These are phyloP conservation scores for Drosophila melanogaster DNA, from an alignment of 1,140 invertebrate species.

Conservation along the genomic window Release_6_plus_ISO1_MT NT_037436.4:3297001-3297500, in stretches of 20 bases:
- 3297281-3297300: neutral
- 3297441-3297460: slow-evolving; percentile 51
- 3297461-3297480: slow-evolving; percentile 37
- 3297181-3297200: slow-evolving; percentile 42
- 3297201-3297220: slow-evolving; percentile 12
- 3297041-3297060: slow-evolving; percentile 51
- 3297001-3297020: slow-evolving; percentile 7
- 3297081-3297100: slow-evolving; percentile 4
- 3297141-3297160: slow-evolving; percentile 69
- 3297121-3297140: slow-evolving; percentile 35
- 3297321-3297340: neutral
- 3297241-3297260: neutral
- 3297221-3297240: slow-evolving; percentile 9
- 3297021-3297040: slow-evolving; percentile 53
- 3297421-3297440: slow-evolving; percentile 56
- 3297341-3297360: slow-evolving; percentile 4
- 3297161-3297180: slow-evolving; percentile 63
- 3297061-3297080: slow-evolving; percentile 32
- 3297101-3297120: slow-evolving; percentile 15
- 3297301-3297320: slow-evolving; percentile 7
- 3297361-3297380: slow-evolving; percentile 25
- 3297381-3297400: slow-evolving; percentile 19
- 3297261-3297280: neutral
- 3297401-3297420: neutral
- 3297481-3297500: slow-evolving; percentile 65